Evolutionary conservation across 2,888 invertebrate species (phyloP).

Genomic region (Agriopis marginaria): DNA sequence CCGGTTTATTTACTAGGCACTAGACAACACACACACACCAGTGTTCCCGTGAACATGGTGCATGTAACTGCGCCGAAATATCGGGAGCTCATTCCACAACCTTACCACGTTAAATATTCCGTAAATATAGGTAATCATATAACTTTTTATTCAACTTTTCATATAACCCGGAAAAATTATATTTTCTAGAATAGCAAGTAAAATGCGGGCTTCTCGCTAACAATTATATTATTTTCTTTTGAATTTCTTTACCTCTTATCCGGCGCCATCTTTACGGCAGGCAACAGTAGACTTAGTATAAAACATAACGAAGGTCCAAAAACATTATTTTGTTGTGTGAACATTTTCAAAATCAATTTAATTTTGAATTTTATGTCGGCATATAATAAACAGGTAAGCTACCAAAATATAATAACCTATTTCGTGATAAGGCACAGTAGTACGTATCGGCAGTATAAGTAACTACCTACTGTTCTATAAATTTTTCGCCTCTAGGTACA

Average conservation of each 20-base stretch:
- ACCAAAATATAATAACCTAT: neutral
- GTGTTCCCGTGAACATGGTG: too few species aligned
- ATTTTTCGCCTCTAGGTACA: neutral
- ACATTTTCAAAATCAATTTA: constrained; percentile 14
- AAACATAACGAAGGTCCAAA: neutral
- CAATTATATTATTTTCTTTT: neutral
- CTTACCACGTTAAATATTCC: too few species aligned
- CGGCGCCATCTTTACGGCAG: neutral
- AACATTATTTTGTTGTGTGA: constrained; percentile 9
- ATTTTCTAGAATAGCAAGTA: neutral
- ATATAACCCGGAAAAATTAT: too few species aligned
- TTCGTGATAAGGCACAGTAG: neutral
- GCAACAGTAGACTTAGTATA: neutral
- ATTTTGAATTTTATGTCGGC: neutral
- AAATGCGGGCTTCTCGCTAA: neutral
- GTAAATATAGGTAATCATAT: too few species aligned
- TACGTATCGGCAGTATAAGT: neutral
- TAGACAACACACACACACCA: too few species aligned
- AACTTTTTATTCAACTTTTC: too few species aligned
- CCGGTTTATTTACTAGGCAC: too few species aligned
- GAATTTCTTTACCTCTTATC: neutral
- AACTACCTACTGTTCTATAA: neutral
- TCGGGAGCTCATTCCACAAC: too few species aligned
- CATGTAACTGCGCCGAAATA: too few species aligned
- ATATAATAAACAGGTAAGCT: constrained; percentile 1